Base-by-base conservation (phyloP, 2,888 invertebrate genomes). In the Phengaris arion region DNA sequence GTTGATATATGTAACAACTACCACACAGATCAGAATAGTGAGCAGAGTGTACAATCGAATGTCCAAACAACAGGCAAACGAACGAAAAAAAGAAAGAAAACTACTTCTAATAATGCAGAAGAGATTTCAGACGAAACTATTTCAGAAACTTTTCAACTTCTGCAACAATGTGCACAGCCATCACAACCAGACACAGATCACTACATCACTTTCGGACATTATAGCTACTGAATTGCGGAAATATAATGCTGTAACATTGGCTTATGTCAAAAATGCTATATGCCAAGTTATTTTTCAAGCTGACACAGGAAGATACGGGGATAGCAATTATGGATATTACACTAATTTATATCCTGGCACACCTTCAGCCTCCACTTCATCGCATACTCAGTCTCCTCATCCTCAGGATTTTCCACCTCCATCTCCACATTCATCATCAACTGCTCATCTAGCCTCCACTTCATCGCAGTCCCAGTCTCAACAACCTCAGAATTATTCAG, bases 81-180 rank as follows among this genome's bases (percentile, higher is more conserved):
- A 70, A 70, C 13, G 77, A 75, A 77, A 74, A 68, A 74, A 55
- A 64, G 48, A 75, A 74, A 68, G 45, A 68, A 74, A 68, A 68
- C 52, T 6, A 22, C 52, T 74, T 74, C 12, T 54, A 52, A 74
- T 74, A 35, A 55, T 35, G 8, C 73, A 74, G 54, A 74, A 59
- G 72, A 55, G 2, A 68, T 81, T 80, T 75, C 82, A 78, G 81
- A 81, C 78, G 79, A 81, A 74, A 76, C 81, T 74, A 68, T 81
- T 79, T 79, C 81, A 48, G 81, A 81, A 74, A 81, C 81, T 76
- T 82, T 77, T 15, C 76, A 77, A 74, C 78, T 81, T 55, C 80
- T 81, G 64, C 77, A 81, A 51, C 79, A 80, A 79, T 81, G 81
- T 79, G 79, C 80, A 22, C 78, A 81, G 59, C 80, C 78, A 80